A percentile compares a stretch with the other conserved stretches of the same genome.
These are phyloP conservation scores for Limnephilus marmoratus DNA, from an alignment of 2,888 invertebrate species.

Conservation along the genomic window DNA sequence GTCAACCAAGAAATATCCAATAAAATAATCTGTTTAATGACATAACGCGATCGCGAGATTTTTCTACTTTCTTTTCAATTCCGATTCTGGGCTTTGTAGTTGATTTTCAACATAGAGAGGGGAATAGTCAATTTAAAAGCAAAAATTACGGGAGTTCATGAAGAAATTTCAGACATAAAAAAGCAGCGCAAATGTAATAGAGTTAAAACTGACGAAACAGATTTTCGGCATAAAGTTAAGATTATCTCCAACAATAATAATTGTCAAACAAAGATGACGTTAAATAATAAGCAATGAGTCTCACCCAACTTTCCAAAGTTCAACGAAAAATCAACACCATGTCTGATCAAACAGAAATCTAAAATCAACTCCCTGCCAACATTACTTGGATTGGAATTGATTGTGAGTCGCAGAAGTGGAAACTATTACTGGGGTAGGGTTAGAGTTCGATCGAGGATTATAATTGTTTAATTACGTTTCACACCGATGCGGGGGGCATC, in stretches of 20 bases:
- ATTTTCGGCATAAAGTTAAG: not conserved
- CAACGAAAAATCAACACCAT: not conserved
- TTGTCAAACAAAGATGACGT: not conserved
- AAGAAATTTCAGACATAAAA: too few relatives aligned
- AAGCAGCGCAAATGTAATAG: not conserved
- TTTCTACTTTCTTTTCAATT: too few relatives aligned
- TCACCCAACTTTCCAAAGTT: not conserved
- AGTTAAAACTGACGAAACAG: too few relatives aligned
- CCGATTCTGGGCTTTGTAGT: too few relatives aligned
- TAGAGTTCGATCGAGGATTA: conserved; percentile 42
- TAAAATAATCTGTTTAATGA: too few relatives aligned
- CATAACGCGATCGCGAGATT: too few relatives aligned
- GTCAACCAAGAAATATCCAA: too few relatives aligned
- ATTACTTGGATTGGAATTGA: conserved; percentile 4
- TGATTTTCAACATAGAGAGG: too few relatives aligned
- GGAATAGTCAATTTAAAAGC: too few relatives aligned
- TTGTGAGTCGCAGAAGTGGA: not conserved
- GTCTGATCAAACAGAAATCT: not conserved
- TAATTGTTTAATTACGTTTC: conserved; percentile 53
- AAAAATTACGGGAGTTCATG: too few relatives aligned
- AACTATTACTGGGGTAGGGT: conserved; percentile 27
- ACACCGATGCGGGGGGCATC: conserved; percentile 10
- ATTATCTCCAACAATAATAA: not conserved
- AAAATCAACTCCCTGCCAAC: not conserved
- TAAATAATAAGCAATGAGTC: not conserved